These are phyloP conservation scores for Champsocephalus esox DNA, from an alignment of 2,797 vertebrate genomes.

Conservation along the genomic window DNA sequence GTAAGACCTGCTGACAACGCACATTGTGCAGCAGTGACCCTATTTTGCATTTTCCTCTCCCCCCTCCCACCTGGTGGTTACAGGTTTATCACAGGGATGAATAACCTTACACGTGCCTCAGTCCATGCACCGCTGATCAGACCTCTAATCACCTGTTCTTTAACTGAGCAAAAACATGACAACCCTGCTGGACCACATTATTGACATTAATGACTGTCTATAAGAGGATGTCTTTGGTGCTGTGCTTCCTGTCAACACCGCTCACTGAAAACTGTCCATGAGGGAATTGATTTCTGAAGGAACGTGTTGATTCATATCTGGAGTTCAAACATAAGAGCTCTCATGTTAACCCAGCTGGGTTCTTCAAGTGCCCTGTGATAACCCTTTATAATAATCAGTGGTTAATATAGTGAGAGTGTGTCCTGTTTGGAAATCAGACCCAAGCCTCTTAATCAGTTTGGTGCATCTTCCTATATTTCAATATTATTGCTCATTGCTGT, in stretches of 20 bases:
- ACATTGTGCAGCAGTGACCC: slow-evolving; percentile 30
- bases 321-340: slow-evolving; percentile 8
- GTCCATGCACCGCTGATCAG: slow-evolving; percentile 33
- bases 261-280: slow-evolving; percentile 1
- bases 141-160: slow-evolving; percentile 40
- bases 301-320: slow-evolving; percentile 22
- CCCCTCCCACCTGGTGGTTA: neutral
- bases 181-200: slow-evolving; percentile 6
- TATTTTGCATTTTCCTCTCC: slow-evolving; percentile 47
- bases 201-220: slow-evolving; percentile 33
- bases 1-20: slow-evolving; percentile 50
- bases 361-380: slow-evolving; percentile 7
- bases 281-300: slow-evolving; percentile 38
- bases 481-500: neutral
- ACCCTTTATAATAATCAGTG: neutral
- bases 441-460: neutral
- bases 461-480: neutral
- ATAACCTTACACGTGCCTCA: slow-evolving; percentile 28
- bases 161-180: slow-evolving; percentile 31
- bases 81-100: slow-evolving; percentile 43
- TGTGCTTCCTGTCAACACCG: slow-evolving; percentile 13
- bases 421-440: neutral
- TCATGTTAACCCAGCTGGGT: slow-evolving; percentile 5
- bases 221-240: neutral
- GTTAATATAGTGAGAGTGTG: neutral